These are phyloP conservation scores for Atrichornis clamosus DNA, from an alignment of 2,113 vertebrate species.

Conservation along the genomic window DNA sequence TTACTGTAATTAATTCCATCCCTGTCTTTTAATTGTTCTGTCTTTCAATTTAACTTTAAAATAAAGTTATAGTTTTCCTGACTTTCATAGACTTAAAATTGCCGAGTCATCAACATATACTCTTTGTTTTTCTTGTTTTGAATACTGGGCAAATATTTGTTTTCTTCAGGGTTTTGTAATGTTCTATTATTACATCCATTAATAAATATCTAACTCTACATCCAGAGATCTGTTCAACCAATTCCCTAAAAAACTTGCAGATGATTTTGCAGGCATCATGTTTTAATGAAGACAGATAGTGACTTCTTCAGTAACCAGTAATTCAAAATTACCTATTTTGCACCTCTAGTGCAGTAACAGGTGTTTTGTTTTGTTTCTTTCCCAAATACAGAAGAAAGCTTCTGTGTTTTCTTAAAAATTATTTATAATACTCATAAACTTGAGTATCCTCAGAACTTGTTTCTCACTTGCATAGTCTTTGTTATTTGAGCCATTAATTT, in stretches of 20 bases:
- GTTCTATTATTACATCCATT: neutral
- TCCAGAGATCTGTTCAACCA: neutral
- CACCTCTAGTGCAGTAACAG: neutral
- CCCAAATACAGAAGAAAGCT: neutral
- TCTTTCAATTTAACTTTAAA: neutral
- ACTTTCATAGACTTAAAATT: neutral
- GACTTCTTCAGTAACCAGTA: neutral
- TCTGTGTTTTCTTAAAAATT: neutral
- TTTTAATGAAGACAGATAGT: neutral
- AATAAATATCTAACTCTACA: neutral
- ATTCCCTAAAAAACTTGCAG: rapidly evolving
- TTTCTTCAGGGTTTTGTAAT: neutral
- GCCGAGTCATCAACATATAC: neutral
- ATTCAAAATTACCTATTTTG: neutral
- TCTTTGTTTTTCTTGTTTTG: neutral
- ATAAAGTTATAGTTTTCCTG: neutral
- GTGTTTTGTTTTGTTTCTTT: neutral
- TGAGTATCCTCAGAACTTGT: neutral
- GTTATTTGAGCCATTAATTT: neutral
- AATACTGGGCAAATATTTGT: neutral
- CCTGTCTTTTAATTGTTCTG: neutral
- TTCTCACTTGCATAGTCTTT: neutral
- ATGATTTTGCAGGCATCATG: rapidly evolving
- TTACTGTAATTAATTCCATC: neutral
- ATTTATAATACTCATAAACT: neutral